Base-by-base conservation (phyloP, 2,113 vertebrate species). In the Eulemur rufifrons region DNA sequence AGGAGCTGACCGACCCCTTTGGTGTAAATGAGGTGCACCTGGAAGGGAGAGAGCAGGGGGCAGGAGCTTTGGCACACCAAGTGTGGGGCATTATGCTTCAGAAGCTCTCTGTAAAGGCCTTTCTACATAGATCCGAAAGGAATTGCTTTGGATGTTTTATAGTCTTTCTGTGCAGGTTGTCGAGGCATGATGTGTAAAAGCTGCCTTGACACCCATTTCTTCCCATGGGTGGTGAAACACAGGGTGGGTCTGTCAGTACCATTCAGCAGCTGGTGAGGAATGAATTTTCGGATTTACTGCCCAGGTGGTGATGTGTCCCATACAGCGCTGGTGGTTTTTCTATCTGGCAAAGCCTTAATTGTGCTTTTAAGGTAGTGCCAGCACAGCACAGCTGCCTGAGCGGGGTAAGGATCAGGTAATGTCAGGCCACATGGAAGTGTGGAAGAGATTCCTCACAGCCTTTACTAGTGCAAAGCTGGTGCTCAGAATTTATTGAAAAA, bases 81-180 rank as follows among this genome's bases (percentile, higher is more conserved):
- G 0, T 0, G 18, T 32, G 42, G 61, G n/a, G 2, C 9, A 0
- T 2, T 42, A 45, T 47, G 25, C 86, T 29, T 84, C 54, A 39
- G 86, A 59, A 37, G n/a, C 18, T 10, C 18, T 9, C 34, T 11
- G 17, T 14, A 29, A 78, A 12, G 11, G 54, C 52, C 47, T 42
- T 80, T 45, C 29, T 21, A 9, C 21, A 25, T 12, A 37, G 4
- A 47, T 50, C 8, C 0, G 2, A 4, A 6, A 25, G 45, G n/a
- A 52, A 21, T 52, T 47, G 63, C n/a, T 78, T 23, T n/a, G 68
- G 9, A 8, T 50, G 50, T 78, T 32, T 37, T 25, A 59, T 88
- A 89, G 85, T 25, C 34, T 61, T 15, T 66, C 63, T 73, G 78
- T 23, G 84, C 29, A n/a, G 17, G 52, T 18, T 77, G 83, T 68